Evolutionary conservation across 1,140 invertebrate genomes (phyloP), one percentile per base, ranked within the genome.

Genomic region (Euwallacea similis): DNA sequence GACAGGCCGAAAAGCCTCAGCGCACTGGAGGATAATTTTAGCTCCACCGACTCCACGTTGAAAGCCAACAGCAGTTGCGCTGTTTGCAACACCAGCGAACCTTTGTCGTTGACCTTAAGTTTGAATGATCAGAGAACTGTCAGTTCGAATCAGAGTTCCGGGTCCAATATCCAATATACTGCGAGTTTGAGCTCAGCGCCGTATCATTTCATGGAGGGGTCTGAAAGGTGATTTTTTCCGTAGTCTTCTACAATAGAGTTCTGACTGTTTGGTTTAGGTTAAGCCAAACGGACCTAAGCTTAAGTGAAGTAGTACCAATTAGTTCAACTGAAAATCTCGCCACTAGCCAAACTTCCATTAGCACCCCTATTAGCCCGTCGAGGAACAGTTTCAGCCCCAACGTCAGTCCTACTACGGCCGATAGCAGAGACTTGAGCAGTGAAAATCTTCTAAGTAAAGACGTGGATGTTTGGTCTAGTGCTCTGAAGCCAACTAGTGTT

Each of bases 1-100:
- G 72, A 76, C 21, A 58, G 79, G 16, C 79, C 79, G n/a, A 80
- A 79, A 63, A 81, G 80, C 59, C 44, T 80, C 10, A 80, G 79
- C 67, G 79, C 77, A 9, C 69, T 80, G 21, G 79, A 81, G 56
- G 76, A 79, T 50, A 65, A 13, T 7, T 33, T 75, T 4, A 54
- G 62, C 8, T 71, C 72, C 4, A 74, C 67, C 7, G 74, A 76
- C 0, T 66, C 67, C 0, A 74, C 72, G 16, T 50, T 76, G 9
- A 77, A 66, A 43, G 59, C 53, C 9, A 78, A 76, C 56, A 77
- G 76, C 61, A 75, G 75, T 8, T 66, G 74, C 58, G 78, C 77
- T 13, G 71, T 79, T 16, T 79, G 76, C 66, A 75, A 78, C 58
- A 77, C 76, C 21, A 76, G 73, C 69, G 75, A 78, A 50, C 75